A percentile compares a stretch with the other conserved stretches of the same genome.
Conservation (phyloP, 2,888 invertebrate genomes). For the Cantharis lateralis region DNA sequence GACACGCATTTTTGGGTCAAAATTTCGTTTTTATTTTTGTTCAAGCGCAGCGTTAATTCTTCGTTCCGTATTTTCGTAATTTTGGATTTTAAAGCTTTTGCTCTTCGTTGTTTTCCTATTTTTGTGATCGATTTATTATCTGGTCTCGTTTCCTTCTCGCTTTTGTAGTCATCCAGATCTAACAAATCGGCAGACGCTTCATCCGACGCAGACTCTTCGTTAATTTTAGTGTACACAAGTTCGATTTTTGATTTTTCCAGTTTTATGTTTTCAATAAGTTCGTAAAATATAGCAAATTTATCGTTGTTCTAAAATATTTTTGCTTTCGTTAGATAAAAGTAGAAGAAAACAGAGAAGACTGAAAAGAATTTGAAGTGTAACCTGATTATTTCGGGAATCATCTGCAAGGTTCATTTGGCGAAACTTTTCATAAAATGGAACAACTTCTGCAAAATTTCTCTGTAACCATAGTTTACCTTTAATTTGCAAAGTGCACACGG, state of each 20-base stretch:
- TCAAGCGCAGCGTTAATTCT: conserved; percentile 39
- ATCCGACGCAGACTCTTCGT: neutral
- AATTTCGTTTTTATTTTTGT: conserved; percentile 28
- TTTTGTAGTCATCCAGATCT: neutral
- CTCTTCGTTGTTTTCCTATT: conserved; percentile 41
- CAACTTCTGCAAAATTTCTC: neutral
- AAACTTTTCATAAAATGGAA: neutral
- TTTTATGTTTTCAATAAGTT: neutral
- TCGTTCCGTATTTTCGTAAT: conserved; percentile 44
- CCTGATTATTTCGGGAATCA: neutral
- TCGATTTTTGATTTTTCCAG: neutral
- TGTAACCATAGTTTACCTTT: neutral
- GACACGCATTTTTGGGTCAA: conserved; percentile 11
- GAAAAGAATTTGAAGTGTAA: neutral
- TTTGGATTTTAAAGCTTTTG: conserved; percentile 45
- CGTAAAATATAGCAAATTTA: neutral
- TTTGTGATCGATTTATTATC: conserved; percentile 34
- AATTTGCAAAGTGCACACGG: neutral
- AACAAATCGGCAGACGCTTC: neutral
- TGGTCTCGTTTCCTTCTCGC: conserved; percentile 8
- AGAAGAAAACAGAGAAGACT: no score
- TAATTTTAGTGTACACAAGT: neutral
- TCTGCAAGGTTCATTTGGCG: neutral
- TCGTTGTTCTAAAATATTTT: neutral
- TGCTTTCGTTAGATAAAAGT: neutral